Base-by-base conservation (phyloP, 2,888 invertebrate species). In the Ceriagrion tenellum region DNA sequence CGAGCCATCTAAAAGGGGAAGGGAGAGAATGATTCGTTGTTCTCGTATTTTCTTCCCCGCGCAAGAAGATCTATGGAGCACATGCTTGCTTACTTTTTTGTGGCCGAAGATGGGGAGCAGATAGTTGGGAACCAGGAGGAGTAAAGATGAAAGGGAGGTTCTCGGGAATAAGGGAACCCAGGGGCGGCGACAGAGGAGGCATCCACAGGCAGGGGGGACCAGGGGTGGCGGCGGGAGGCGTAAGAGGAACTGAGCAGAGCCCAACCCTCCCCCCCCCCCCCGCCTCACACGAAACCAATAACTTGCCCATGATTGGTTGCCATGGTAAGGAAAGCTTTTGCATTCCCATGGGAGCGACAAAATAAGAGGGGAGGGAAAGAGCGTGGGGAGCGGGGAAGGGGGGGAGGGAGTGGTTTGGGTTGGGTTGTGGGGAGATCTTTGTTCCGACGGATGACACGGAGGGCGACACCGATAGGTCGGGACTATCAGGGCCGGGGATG, bases 261-360 rank as follows among this genome's bases (percentile, higher is more conserved):
- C 47, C 2, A 47, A 63, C 35, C 40, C 93, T 55, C 63, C 69
- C 69, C n/a, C n/a, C n/a, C n/a, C n/a, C n/a, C n/a, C n/a, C n/a
- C n/a, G n/a, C n/a, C n/a, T n/a, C n/a, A 47, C 93, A 26, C 30
- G 74, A 93, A 93, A 93, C 93, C 93, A 93, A 93, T 93, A 93
- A 93, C 63, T 89, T 93, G 63, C 69, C 93, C 93, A 93, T 93
- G 93, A 93, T 93, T 93, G 93, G 93, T 93, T 93, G 93, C 69
- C 81, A 26, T 63, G 93, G 63, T 69, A 18, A 69, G 93, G 93
- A 81, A 59, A 81, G 93, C 93, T 93, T 81, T 93, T 74, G 93
- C 74, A 93, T 93, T 93, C 93, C 93, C 93, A 74, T n/a, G 93
- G 93, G 93, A 69, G 69, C 69, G 63, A 47, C 93, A 93, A 93